Evolutionary conservation across 2,113 vertebrate species (phyloP).

Genomic region (Herpailurus yagouaroundi): DNA sequence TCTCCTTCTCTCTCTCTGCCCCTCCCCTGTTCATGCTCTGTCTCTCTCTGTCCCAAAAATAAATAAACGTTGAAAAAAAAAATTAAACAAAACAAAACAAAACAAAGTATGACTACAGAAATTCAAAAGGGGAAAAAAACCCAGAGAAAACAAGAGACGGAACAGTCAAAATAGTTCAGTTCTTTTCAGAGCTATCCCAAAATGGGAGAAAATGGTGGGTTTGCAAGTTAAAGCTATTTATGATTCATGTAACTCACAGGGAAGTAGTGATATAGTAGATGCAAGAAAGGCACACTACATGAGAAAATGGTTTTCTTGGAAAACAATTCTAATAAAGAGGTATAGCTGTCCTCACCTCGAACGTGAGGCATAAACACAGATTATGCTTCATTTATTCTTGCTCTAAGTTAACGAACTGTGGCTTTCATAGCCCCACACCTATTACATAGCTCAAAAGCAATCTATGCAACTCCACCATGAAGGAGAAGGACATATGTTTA

Average conservation of each 20-base stretch:
- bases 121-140: background rate
- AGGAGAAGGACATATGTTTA: background rate
- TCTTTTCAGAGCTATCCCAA: background rate
- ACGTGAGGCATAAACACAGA: background rate
- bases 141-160: background rate
- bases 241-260: background rate
- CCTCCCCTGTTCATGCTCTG: too few species aligned
- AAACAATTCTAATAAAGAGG: background rate
- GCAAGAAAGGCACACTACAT: background rate
- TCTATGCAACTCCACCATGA: background rate
- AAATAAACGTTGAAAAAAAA: too few species aligned
- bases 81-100: too few species aligned
- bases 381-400: slow-evolving; percentile 37
- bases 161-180: background rate
- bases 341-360: background rate
- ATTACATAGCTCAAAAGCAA: background rate
- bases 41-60: too few species aligned
- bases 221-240: background rate
- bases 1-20: too few species aligned
- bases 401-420: background rate
- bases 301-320: slow-evolving; percentile 15
- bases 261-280: background rate
- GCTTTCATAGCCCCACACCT: background rate
- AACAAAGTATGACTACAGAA: background rate
- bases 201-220: background rate